A percentile compares a stretch with the other conserved stretches of the same genome.
phyloP scores from a whole-genome alignment of 2,888 invertebrate species.

The Apodemia zela region DNA sequence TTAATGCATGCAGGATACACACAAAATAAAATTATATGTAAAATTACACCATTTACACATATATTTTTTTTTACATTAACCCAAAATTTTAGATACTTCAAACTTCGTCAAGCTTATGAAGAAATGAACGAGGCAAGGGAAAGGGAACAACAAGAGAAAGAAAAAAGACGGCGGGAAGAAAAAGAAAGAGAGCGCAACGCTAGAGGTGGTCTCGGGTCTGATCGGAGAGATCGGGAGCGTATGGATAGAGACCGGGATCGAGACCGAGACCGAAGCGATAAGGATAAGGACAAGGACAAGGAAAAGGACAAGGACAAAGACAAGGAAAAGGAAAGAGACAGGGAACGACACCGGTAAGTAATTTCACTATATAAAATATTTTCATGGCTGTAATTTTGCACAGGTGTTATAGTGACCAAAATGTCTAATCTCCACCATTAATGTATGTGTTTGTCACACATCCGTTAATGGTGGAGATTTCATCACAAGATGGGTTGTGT shows the following conservation, averaged over 20 bases:
- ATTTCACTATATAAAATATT: not conserved
- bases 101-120: slow-evolving; percentile 84
- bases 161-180: slow-evolving; percentile 67
- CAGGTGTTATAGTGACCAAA: too few relatives aligned
- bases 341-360: slow-evolving; percentile 39
- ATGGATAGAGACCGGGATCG: slow-evolving; percentile 67
- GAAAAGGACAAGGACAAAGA: too few relatives aligned
- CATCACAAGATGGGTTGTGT: too few relatives aligned
- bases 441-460: too few relatives aligned
- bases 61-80: not conserved
- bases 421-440: too few relatives aligned
- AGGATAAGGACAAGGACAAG: slow-evolving; percentile 48
- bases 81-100: slow-evolving; percentile 74
- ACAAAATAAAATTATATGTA: too few relatives aligned
- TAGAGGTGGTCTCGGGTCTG: slow-evolving; percentile 60
- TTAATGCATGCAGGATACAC: too few relatives aligned
- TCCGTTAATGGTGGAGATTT: too few relatives aligned
- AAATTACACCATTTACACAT: too few relatives aligned
- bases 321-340: slow-evolving; percentile 38
- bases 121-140: slow-evolving; percentile 83
- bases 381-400: too few relatives aligned
- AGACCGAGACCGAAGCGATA: slow-evolving; percentile 64
- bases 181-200: slow-evolving; percentile 61
- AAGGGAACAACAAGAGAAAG: slow-evolving; percentile 81
- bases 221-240: slow-evolving; percentile 64